Evolutionary conservation across 1,140 invertebrate species (phyloP), one percentile per base, ranked within the genome.

Genomic region (Scaptomyza graminum): DNA sequence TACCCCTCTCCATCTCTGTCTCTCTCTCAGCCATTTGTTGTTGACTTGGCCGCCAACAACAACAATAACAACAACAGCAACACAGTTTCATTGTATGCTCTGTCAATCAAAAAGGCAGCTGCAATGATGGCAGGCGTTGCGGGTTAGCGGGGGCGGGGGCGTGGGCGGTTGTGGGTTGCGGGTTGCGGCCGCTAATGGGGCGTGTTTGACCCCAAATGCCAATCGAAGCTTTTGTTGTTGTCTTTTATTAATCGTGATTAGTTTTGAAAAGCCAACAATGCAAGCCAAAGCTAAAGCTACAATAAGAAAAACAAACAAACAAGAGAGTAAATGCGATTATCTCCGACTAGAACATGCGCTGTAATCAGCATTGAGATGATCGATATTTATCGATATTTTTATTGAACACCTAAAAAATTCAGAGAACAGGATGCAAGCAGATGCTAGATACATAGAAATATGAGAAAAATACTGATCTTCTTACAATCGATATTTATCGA

Each of bases 191-290:
- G 60, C 46, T 61, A 54, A 41, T 55, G 62, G 51, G 76, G 76
- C 67, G 80, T 79, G 80, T 49, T 43, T 64, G 83, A 88, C 82
- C 78, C 75, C 82, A 85, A 85, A 83, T 75, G 80, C 65, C 65
- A 63, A 68, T 56, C 28, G 41, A 8, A 62, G 52, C 47, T 61
- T 54, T 34, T 65, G 60, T 56, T 68, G 65, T 60, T 63, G 75
- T 76, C 63, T 79, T 82, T 79, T 75, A 88, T 87, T 88, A 87
- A 76, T 76, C 82, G 82, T 87, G 82, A 87, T 85, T 87, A 87
- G 77, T 85, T 87, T 85, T 37, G 25, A 85, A 77, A 77, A 76
- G 54, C 56, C 54, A 69, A 63, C 46, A 52, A 51, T 9, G 28
- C 25, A n/a, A 49, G 37, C 50, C 39, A 41, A 34, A 11, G 25